These are phyloP conservation scores for Sesamia inferens DNA, from an alignment of 2,888 invertebrate genomes.

Conservation along the genomic window DNA sequence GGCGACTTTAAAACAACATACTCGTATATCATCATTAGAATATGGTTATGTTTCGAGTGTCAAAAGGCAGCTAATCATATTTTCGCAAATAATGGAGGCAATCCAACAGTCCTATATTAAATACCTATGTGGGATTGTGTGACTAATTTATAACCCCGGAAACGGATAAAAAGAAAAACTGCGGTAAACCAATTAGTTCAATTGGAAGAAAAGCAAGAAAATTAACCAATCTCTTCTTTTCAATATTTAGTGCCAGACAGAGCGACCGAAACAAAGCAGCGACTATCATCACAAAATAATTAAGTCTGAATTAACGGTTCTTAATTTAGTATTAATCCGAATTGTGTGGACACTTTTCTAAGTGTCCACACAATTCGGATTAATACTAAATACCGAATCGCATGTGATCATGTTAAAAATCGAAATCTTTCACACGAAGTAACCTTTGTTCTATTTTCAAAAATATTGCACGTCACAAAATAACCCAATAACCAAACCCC, in stretches of 20 bases:
- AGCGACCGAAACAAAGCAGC: not conserved
- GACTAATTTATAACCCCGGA: not conserved
- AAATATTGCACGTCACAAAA: slow-evolving; percentile 26
- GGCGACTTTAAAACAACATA: not conserved
- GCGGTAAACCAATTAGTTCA: not conserved
- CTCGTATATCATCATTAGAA: not conserved
- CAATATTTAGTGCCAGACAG: not conserved
- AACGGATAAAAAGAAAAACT: not conserved
- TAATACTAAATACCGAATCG: no score
- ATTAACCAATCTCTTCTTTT: not conserved
- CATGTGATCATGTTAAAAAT: not conserved
- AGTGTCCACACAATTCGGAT: no score
- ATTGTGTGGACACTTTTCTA: no score
- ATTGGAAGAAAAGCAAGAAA: not conserved
- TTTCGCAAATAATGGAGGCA: no score
- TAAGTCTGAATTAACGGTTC: not conserved
- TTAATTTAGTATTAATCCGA: not conserved
- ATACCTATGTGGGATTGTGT: not conserved
- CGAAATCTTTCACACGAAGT: not conserved
- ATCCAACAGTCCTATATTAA: not conserved
- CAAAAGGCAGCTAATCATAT: not conserved
- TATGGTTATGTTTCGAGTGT: not conserved
- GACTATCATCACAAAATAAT: not conserved
- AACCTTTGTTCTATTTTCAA: not conserved
- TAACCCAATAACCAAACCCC: slow-evolving; percentile 33